Base-by-base conservation (phyloP, 1,140 invertebrate genomes). In the Lamellibrachia luymesi region DNA sequence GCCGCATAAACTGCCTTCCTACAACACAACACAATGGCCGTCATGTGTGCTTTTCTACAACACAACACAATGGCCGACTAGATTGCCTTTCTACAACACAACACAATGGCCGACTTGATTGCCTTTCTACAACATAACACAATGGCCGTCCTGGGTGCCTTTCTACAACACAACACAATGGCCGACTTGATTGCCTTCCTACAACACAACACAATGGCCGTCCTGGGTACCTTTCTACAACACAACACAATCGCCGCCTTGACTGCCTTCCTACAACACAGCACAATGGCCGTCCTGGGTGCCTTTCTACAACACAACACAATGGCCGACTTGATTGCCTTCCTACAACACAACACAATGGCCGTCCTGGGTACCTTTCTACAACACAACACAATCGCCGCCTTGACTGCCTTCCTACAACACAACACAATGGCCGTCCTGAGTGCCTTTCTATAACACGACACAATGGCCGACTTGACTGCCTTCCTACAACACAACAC, bases 381-480 rank as follows among this genome's bases (percentile, higher is more conserved):
- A n/a, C n/a, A n/a, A n/a, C n/a, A n/a, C 13, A 95, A 93, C n/a
- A 95, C 94, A 51, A 95, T 95, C 64, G 95, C 95, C 13, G 95
- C 95, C 93, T 95, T 95, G 17, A 95, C 95, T 0, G 95, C 95
- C 94, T 95, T 95, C 92, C 95, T 95, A 94, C 10, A 94, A 91
- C 8, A 80, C 64, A 80, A 80, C 25, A 80, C 64, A 80, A 10
- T 80, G 64, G 17, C 64, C 4, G 64, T 13, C 4, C 25, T 80
- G 4, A 13, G 13, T 52, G 51, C 5, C 64, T 80, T 80, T 22
- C 64, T 6, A 80, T 10, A 52, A 52, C n/a, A n/a, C n/a, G n/a
- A n/a, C n/a, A n/a, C n/a, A n/a, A n/a, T n/a, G n/a, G n/a, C n/a
- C n/a, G n/a, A n/a, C n/a, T n/a, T n/a, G n/a, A n/a, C n/a, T n/a